Evolutionary conservation across 2,113 vertebrate genomes (phyloP).

Genomic region (Thomomys bottae): DNA sequence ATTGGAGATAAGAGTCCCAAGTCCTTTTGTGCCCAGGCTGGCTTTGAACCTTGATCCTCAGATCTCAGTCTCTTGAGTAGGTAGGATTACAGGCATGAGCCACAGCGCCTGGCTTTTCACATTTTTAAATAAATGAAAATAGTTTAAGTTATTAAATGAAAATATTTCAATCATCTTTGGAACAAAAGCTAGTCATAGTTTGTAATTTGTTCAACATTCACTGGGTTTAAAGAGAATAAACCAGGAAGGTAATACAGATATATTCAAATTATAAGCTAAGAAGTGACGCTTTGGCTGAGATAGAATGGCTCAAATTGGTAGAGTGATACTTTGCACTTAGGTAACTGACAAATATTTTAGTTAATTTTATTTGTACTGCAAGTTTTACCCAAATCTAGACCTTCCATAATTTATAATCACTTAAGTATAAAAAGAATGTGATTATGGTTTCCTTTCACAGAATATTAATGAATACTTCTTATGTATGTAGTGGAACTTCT

Average conservation of each 20-base stretch:
- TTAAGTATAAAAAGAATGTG: neutral
- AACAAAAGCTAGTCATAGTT: conserved; percentile 1
- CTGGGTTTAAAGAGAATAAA: conserved; percentile 6
- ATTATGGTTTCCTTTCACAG: neutral
- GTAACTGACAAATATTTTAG: neutral
- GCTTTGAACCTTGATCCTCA: too few species aligned
- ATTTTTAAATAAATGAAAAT: conserved; percentile 48
- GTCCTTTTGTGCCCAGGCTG: too few species aligned
- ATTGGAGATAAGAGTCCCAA: too few species aligned
- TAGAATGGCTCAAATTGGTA: too few species aligned
- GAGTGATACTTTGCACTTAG: neutral
- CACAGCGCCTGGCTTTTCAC: too few species aligned
- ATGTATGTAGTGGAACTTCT: neutral
- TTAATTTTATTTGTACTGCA: neutral
- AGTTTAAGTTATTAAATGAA: conserved; percentile 30
- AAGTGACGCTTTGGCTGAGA: neutral
- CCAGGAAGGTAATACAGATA: neutral
- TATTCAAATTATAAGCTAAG: conserved; percentile 1
- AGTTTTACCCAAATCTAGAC: conserved; percentile 31
- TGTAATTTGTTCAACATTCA: neutral
- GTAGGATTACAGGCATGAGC: too few species aligned
- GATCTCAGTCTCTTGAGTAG: too few species aligned
- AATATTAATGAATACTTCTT: neutral
- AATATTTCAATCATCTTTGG: conserved; percentile 14
- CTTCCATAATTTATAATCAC: neutral